Evolutionary conservation across 2,888 invertebrate genomes (phyloP).

Genomic region (Plebejus anna): DNA sequence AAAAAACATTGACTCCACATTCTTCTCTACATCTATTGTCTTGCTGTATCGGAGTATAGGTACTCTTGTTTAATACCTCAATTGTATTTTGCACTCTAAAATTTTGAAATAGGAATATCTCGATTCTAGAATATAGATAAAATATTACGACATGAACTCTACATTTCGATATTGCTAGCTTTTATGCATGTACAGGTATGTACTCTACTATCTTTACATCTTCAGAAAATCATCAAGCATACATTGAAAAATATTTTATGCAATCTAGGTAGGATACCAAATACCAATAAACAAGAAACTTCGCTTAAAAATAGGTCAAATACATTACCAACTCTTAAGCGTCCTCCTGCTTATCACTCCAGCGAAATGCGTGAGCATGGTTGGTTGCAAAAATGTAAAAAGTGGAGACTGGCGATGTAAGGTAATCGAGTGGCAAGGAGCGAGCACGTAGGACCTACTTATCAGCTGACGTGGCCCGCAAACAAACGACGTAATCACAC

Average conservation of each 20-base stretch:
- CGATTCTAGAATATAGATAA: no score
- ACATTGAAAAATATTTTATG: no score
- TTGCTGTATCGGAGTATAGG: no score
- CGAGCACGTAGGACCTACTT: slow-evolving; percentile 61
- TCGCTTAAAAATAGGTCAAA: background rate
- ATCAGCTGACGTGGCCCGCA: slow-evolving; percentile 58
- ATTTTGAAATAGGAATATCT: no score
- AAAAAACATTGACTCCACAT: no score
- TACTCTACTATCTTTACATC: no score
- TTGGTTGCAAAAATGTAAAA: slow-evolving; percentile 17
- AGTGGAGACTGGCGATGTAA: background rate
- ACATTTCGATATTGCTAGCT: no score
- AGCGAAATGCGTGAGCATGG: background rate
- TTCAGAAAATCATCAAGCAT: background rate
- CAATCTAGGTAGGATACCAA: background rate
- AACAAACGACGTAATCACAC: slow-evolving; percentile 35
- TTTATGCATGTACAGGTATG: no score
- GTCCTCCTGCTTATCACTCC: background rate
- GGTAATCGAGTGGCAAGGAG: slow-evolving; percentile 44
- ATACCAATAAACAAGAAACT: background rate
- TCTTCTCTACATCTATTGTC: no score
- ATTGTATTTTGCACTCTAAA: no score
- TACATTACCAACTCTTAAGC: background rate
- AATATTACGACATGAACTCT: no score
- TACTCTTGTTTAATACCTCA: no score